Base-by-base conservation (phyloP, 2,888 invertebrate genomes). In the Cheilosia soror region DNA sequence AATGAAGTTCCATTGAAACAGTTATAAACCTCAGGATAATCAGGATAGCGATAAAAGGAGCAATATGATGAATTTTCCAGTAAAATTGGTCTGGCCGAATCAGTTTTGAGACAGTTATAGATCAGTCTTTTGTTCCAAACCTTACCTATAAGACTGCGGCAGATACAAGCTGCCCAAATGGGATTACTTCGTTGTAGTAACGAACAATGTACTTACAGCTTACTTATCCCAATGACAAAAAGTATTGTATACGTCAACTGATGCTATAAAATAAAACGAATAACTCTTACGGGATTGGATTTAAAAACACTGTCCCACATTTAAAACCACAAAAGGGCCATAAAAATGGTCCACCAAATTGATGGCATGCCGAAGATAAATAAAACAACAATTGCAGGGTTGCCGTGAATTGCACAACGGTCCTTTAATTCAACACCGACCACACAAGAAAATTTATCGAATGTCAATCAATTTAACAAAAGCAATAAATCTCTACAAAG, bases 401-500 rank as follows among this genome's bases (percentile, higher is more conserved):
- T 47, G 27, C 49, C 57, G 20, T 55, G 42, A 5, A 68, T 49
- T 49, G 33, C 51, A n/a, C 53, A 47, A 40, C 40, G 53, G 63
- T 78, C 71, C 71, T 62, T 78, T 71, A 71, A 78, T 78, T 62
- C 62, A 69, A 47, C 78, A 55, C 33, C 69, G 68, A 55, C 78
- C 83, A 9, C 78, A 62, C 27, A 37, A 44, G 29, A 25, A 62
- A 68, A 78, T 83, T 83, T 73, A 83, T 83, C 60, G 78, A 72
- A 78, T 68, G 78, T 73, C 83, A 79, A 73, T 83, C 83, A 83
- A 83, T 69, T 72, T 31, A 57, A 73, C 68, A 73, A 73, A 73
- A 25, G 68, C 62, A 33, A 83, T 83, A 73, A 73, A 83, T 78
- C 57, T 33, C 27, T 11, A 27, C 13, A 6, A 2, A 37, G 57